phyloP scores from a whole-genome alignment of 2,113 vertebrate genomes.

The Clupea harengus region DNA sequence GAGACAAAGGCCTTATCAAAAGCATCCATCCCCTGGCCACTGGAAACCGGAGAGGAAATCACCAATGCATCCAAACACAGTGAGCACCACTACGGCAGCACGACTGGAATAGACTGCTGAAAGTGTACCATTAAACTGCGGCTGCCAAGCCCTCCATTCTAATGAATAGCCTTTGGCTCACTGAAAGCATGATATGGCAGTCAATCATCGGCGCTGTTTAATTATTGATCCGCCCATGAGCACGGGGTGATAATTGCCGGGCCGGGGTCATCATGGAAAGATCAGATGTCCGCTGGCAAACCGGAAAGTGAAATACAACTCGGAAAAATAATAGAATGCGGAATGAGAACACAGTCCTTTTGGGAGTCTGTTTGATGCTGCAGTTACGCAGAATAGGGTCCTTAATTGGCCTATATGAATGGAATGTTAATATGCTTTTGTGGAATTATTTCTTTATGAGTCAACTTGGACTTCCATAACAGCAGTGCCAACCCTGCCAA shows the following conservation, averaged over 20 bases:
- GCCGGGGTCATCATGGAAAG: slow-evolving; percentile 5
- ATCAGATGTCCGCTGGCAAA: not conserved
- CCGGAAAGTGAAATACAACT: not conserved
- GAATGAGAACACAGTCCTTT: not conserved
- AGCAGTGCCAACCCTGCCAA: no score
- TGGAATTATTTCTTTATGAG: not conserved
- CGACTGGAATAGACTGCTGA: not conserved
- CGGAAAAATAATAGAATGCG: not conserved
- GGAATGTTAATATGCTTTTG: not conserved
- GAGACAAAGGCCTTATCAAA: not conserved
- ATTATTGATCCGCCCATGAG: slow-evolving; percentile 9
- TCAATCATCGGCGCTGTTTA: slow-evolving; percentile 5
- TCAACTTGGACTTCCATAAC: no score
- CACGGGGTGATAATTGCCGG: not conserved
- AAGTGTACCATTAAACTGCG: not conserved
- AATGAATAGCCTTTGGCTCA: slow-evolving; percentile 3
- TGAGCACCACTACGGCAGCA: not conserved
- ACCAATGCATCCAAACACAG: not conserved
- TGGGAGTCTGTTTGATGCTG: not conserved
- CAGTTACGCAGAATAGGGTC: not conserved
- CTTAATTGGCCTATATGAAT: not conserved
- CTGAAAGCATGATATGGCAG: not conserved
- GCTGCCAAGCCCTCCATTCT: not conserved
- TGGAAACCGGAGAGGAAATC: not conserved
- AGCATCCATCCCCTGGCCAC: not conserved